These are phyloP conservation scores for Standfussiana lucernea DNA, from an alignment of 2,888 invertebrate genomes.

Conservation along the genomic window DNA sequence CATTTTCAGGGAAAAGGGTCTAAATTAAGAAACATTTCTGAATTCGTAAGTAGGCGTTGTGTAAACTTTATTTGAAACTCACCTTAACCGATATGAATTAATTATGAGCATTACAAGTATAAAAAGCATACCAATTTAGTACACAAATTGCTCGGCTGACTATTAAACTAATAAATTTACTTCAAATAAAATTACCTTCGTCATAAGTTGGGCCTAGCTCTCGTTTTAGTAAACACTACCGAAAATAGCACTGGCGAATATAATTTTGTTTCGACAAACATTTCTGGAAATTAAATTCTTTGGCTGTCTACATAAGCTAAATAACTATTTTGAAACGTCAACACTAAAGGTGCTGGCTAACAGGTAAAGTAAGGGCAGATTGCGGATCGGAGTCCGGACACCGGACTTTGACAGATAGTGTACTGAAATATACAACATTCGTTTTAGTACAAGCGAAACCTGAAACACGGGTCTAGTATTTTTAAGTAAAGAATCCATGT, in stretches of 20 bases:
- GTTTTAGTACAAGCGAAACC: no score
- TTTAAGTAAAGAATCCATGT: no score
- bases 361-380: background rate
- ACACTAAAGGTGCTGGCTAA: background rate
- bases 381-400: background rate
- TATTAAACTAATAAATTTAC: slow-evolving; percentile 51
- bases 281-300: background rate
- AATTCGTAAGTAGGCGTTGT: slow-evolving; percentile 47
- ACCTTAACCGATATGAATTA: slow-evolving; percentile 65
- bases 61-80: slow-evolving; percentile 68
- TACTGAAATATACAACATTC: no score
- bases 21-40: slow-evolving; percentile 32
- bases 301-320: background rate
- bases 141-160: slow-evolving; percentile 61
- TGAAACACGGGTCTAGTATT: no score
- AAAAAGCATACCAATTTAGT: slow-evolving; percentile 46
- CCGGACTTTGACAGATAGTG: background rate
- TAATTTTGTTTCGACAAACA: background rate
- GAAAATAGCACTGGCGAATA: background rate
- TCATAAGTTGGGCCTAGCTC: background rate
- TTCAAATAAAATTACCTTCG: slow-evolving; percentile 48
- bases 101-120: slow-evolving; percentile 66
- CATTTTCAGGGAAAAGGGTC: slow-evolving; percentile 11
- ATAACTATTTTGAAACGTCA: background rate
- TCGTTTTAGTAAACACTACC: slow-evolving; percentile 3